These are phyloP conservation scores for Sinocyclocheilus anophthalmus DNA, from an alignment of 2,113 vertebrate species.

Conservation along the genomic window DNA sequence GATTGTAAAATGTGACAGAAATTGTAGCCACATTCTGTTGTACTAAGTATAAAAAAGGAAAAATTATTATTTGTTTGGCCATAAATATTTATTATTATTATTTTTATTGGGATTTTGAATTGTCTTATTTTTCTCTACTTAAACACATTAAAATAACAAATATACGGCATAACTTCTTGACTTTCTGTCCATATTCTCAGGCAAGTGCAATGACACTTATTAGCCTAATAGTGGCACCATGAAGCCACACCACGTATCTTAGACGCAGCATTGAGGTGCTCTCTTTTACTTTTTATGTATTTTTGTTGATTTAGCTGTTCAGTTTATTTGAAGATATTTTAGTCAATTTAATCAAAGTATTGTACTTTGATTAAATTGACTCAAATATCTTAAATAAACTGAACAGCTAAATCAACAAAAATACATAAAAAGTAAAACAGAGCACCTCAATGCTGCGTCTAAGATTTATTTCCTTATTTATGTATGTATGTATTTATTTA, in stretches of 20 bases:
- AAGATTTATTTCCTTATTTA: not conserved
- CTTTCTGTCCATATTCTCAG: constrained; percentile 14
- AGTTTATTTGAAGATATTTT: not conserved
- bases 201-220: constrained; percentile 23
- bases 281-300: not conserved
- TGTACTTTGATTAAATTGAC: no score
- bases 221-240: constrained; percentile 1
- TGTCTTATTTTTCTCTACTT: constrained; percentile 36
- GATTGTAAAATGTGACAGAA: constrained; percentile 56
- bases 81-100: constrained; percentile 31
- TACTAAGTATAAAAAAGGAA: not conserved
- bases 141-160: constrained; percentile 6
- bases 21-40: constrained; percentile 50
- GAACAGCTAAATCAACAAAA: no score
- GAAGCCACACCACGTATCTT: not conserved
- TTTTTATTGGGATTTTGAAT: not conserved
- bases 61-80: not conserved
- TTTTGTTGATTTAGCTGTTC: not conserved
- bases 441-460: no score
- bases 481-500: not conserved
- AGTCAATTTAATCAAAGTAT: not conserved
- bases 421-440: no score
- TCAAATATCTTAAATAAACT: no score
- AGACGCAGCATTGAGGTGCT: not conserved
- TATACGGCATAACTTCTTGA: not conserved